Percentiles rank a stretch among this genome's conserved stretches.
Conservation (phyloP, 1,140 invertebrate species). For the Gryon sp. region DNA sequence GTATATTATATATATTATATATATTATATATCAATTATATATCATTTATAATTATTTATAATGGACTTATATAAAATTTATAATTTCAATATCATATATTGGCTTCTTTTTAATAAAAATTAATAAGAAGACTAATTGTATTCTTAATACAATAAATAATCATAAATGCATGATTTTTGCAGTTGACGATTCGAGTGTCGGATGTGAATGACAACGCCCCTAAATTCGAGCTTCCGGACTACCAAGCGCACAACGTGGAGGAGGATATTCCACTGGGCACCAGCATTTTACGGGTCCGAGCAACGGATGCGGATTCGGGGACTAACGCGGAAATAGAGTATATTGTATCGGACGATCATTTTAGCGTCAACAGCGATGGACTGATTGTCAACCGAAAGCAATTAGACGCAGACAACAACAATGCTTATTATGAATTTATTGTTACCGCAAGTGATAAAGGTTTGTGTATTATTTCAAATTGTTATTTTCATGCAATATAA, state of each 20-base stretch:
- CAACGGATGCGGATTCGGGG: slow-evolving; percentile 94
- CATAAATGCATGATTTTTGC: slow-evolving; percentile 63
- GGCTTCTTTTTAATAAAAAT: no score
- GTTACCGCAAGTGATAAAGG: slow-evolving; percentile 95
- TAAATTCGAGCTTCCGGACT: slow-evolving; percentile 96
- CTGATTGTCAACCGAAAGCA: slow-evolving; percentile 96
- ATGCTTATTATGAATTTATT: slow-evolving; percentile 96
- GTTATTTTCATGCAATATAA: not conserved
- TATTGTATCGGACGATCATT: slow-evolving; percentile 94
- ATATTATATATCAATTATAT: no score
- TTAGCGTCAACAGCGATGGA: slow-evolving; percentile 93
- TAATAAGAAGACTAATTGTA: no score
- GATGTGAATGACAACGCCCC: slow-evolving; percentile 97
- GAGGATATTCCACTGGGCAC: slow-evolving; percentile 95
- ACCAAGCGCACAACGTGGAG: slow-evolving; percentile 96
- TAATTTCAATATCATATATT: no score
- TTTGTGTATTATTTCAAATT: slow-evolving; percentile 46
- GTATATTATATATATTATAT: no score
- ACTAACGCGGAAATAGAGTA: slow-evolving; percentile 96
- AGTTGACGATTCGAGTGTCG: slow-evolving; percentile 94
- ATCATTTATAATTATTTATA: no score
- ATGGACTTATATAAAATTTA: no score
- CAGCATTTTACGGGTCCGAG: slow-evolving; percentile 94
- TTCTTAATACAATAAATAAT: no score
- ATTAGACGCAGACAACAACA: slow-evolving; percentile 96